Percentiles rank a stretch among this genome's conserved stretches.
Conservation (phyloP, 2,888 invertebrate species). For the Melanchra persicariae region DNA sequence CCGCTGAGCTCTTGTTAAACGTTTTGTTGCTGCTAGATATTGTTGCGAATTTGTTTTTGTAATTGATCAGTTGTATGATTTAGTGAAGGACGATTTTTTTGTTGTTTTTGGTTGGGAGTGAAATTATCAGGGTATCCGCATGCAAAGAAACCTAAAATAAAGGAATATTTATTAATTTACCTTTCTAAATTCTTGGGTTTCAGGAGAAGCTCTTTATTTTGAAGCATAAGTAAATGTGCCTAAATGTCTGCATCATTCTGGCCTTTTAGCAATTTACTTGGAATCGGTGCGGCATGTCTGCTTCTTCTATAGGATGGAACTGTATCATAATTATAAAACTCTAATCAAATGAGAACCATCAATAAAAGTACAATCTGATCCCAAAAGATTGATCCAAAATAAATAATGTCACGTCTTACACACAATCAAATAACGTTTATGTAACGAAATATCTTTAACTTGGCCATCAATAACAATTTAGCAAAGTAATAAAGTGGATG, state of each 20-base stretch:
- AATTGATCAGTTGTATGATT: conserved; percentile 26
- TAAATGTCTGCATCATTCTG: not conserved
- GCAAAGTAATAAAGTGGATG: conserved; percentile 49
- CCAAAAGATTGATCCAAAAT: not conserved
- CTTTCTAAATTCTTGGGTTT: not conserved
- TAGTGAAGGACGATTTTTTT: too few relatives aligned
- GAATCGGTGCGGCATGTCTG: not conserved
- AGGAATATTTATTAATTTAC: not conserved
- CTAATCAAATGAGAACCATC: not conserved
- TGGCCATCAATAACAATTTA: conserved; percentile 43
- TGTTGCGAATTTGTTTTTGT: conserved; percentile 63
- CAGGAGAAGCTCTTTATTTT: not conserved
- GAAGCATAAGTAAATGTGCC: too few relatives aligned
- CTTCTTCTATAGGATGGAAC: not conserved
- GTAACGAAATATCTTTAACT: not conserved
- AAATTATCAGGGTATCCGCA: too few relatives aligned
- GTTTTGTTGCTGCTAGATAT: conserved; percentile 61
- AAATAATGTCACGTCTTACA: not conserved
- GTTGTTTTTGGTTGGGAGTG: not conserved
- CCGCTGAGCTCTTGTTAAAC: conserved; percentile 73
- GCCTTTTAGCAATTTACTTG: not conserved
- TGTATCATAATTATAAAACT: not conserved
- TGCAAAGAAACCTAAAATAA: not conserved
- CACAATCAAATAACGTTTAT: not conserved
- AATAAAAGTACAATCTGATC: not conserved